Base-by-base conservation (phyloP, 2,797 vertebrate genomes). In the Lepilemur ruficaudatus region DNA sequence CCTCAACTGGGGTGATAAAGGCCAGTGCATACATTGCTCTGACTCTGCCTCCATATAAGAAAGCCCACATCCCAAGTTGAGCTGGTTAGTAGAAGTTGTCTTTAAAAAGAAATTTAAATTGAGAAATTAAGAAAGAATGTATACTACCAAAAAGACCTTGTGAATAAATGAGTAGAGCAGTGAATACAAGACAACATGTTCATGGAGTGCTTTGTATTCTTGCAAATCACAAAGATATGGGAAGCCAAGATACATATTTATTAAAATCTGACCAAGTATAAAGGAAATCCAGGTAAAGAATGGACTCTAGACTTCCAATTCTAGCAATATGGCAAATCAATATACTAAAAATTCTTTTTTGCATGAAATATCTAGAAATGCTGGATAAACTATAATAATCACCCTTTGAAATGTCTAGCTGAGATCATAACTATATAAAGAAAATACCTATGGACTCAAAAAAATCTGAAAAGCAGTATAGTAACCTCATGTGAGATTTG, bases 231-330 rank as follows among this genome's bases (percentile, higher is more conserved):
- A 95, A 86, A 93, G 18, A 57, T 65, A 84, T 15, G 6, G 10
- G n/a, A 97, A 93, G 4, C 17, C 15, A 79, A 48, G 8, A 35
- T 72, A 86, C 3, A 57, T 80, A 67, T 28, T 84, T 83, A 80
- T 57, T 80, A 84, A 90, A 92, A 63, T 87, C 2, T 83, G 30
- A 30, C 7, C 28, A 84, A 69, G n/a, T 75, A 85, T 79, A 69
- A 78, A 81, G 11, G 12, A 96, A 93, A 94, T 69, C 8, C n/a
- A 80, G 61, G 41, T 65, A 80, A 93, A 89, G 7, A 89, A 92
- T 41, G 20, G 72, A 69, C 50, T 82, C 73, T 93, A 57, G 30
- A 79, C 59, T 78, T 91, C 12, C 20, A 79, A 80, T 86, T 93
- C 35, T 48, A 93, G 17, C 30, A 93, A 91, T 30, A 48, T 55